A percentile compares a stretch with the other conserved stretches of the same genome.
phyloP scores from a whole-genome alignment of 2,113 vertebrate genomes.

The Cettia cetti region DNA sequence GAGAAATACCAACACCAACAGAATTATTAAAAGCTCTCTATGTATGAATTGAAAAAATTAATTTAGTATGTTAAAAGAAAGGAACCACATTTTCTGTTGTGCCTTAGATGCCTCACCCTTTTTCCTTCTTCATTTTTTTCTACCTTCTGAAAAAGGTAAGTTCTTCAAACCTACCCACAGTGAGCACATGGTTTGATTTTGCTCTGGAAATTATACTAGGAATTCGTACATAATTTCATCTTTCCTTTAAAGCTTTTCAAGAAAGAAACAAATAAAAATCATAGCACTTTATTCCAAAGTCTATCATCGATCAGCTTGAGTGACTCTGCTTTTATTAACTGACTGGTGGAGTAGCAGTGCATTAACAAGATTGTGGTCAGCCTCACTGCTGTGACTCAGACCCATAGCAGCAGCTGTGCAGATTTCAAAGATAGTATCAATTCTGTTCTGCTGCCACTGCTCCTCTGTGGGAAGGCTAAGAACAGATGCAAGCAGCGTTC shows the following conservation, averaged over 20 bases:
- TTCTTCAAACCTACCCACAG: background rate
- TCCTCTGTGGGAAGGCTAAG: background rate
- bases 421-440: background rate
- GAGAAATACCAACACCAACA: background rate
- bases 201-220: background rate
- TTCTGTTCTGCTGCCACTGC: background rate
- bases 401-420: background rate
- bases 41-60: background rate
- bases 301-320: background rate
- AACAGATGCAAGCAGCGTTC: background rate
- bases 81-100: background rate
- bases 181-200: background rate
- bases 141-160: background rate
- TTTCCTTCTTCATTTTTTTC: background rate
- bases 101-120: background rate
- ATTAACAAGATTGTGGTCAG: background rate
- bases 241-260: background rate
- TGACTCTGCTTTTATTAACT: background rate
- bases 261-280: background rate
- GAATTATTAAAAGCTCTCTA: background rate
- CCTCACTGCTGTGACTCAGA: background rate
- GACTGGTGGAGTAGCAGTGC: background rate
- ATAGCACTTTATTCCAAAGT: background rate
- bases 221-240: background rate
- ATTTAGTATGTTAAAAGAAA: background rate